These are phyloP conservation scores for Oscheius myriophilus DNA, from an alignment of 2,888 invertebrate species.

Conservation along the genomic window DNA sequence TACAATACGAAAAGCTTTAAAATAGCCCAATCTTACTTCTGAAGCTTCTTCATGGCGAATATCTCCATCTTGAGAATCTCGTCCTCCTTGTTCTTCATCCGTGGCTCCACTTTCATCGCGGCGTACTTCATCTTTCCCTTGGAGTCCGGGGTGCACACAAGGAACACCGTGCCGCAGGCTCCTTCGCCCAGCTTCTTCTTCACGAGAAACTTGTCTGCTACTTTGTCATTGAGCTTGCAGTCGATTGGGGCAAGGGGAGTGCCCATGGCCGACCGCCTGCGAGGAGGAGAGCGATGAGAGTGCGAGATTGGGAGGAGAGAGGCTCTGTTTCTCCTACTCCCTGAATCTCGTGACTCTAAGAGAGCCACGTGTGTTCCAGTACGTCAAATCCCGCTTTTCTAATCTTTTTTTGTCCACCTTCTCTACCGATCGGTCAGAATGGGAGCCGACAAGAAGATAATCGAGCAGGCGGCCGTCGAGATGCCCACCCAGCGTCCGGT, in stretches of 20 bases:
- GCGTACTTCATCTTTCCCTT: slow-evolving; percentile 37
- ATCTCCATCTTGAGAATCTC: slow-evolving; percentile 67
- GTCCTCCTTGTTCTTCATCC: slow-evolving; percentile 59
- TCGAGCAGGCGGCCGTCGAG: slow-evolving; percentile 19
- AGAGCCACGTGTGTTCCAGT: no score
- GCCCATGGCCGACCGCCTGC: neutral
- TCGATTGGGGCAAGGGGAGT: slow-evolving; percentile 6
- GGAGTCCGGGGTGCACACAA: slow-evolving; percentile 34
- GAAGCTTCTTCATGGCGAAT: slow-evolving; percentile 56
- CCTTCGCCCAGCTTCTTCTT: slow-evolving; percentile 65
- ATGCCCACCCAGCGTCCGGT: neutral
- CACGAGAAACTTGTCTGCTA: slow-evolving; percentile 50
- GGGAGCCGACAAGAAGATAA: neutral
- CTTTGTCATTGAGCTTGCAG: slow-evolving; percentile 43
- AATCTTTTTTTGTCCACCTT: no score
- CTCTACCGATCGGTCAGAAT: no score
- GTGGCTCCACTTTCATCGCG: slow-evolving; percentile 62
- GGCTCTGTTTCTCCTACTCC: no score
- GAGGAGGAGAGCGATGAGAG: no score
- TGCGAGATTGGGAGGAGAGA: no score
- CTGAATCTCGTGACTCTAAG: no score
- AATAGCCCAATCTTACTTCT: slow-evolving; percentile 38
- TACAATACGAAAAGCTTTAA: no score
- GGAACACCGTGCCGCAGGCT: slow-evolving; percentile 50
- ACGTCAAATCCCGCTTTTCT: no score